These are phyloP conservation scores for Macrochelys suwanniensis DNA, from an alignment of 2,797 vertebrate genomes.

Conservation along the genomic window DNA sequence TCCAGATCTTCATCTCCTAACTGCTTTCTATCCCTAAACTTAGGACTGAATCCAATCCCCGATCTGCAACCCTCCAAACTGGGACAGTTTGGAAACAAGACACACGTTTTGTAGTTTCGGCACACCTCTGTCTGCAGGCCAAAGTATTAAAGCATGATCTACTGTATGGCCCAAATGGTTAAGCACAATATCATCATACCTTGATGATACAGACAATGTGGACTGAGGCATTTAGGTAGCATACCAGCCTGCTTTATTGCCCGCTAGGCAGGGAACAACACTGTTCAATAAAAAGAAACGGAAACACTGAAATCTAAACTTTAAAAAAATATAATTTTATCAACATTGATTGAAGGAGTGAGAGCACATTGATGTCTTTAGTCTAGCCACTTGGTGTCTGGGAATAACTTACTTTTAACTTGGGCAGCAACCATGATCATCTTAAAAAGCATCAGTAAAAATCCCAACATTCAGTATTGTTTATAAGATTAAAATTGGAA, in stretches of 20 bases:
- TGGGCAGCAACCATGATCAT: background rate
- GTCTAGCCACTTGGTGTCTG: background rate
- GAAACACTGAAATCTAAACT: background rate
- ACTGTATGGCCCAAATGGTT: background rate
- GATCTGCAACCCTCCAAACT: background rate
- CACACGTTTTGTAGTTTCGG: background rate
- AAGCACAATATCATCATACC: background rate
- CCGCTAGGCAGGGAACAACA: background rate
- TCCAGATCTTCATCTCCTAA: background rate
- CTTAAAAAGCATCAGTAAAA: background rate
- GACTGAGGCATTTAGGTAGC: background rate
- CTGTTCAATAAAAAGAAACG: background rate
- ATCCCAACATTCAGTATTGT: background rate
- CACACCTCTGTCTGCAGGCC: background rate
- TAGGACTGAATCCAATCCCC: background rate
- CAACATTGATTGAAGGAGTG: background rate
- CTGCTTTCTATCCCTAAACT: background rate
- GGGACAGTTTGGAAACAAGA: background rate
- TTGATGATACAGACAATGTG: background rate
- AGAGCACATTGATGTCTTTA: background rate
- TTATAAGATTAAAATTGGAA: background rate
- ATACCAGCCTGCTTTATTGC: background rate
- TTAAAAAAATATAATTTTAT: background rate
- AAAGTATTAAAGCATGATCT: background rate
- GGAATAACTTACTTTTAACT: constrained; percentile 6